These are phyloP conservation scores for Trachelus iudaicus DNA, from an alignment of 2,888 invertebrate species.

Conservation along the genomic window DNA sequence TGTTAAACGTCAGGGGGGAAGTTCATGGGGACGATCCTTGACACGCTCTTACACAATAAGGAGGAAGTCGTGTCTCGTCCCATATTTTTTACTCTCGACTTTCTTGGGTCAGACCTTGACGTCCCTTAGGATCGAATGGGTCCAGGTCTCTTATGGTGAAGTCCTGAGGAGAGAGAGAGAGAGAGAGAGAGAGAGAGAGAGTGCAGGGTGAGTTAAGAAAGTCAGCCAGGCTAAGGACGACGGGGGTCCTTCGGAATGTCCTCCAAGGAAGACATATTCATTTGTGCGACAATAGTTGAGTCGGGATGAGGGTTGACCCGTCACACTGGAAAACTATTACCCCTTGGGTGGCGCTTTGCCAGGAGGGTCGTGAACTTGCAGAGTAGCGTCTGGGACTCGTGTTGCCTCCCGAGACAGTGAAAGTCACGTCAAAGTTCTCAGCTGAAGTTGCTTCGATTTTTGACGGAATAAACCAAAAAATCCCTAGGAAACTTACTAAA, in stretches of 20 bases:
- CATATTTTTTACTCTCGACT: not conserved
- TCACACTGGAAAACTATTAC: not conserved
- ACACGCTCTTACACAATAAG: constrained; percentile 32
- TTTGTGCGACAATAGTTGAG: not conserved
- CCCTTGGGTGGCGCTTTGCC: not conserved
- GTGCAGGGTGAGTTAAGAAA: not conserved
- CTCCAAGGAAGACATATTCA: not conserved
- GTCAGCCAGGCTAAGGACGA: not conserved
- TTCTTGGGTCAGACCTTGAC: not conserved
- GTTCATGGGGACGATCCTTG: not conserved
- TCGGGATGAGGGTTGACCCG: not conserved
- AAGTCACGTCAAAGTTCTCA: not conserved
- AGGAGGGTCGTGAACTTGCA: not conserved
- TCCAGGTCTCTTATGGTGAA: not conserved
- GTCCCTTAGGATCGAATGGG: not conserved
- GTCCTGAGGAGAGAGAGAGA: not conserved
- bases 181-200: no score
- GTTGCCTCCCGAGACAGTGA: not conserved
- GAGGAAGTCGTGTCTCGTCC: constrained; percentile 31
- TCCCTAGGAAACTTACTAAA: not conserved
- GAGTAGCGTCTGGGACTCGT: not conserved
- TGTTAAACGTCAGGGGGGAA: constrained; percentile 16
- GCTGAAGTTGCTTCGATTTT: not conserved
- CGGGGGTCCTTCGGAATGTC: not conserved
- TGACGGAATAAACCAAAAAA: not conserved